Base-by-base conservation (phyloP, 2,113 vertebrate genomes). In the Hymenochirus boettgeri region DNA sequence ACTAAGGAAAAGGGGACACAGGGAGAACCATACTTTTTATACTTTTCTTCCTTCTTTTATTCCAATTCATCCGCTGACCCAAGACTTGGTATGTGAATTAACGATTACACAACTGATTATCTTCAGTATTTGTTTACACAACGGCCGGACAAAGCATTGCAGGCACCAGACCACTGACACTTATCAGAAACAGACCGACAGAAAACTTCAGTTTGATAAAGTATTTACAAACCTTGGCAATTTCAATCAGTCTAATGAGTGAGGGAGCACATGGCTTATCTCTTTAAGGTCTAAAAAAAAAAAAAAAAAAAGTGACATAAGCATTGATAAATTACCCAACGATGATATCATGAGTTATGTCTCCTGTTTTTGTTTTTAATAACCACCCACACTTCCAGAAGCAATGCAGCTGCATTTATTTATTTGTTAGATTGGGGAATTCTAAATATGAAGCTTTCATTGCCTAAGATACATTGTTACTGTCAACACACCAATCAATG, bases 101-200 rank as follows among this genome's bases (percentile, higher is more conserved):
- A 25, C 7, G 46, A 67, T 67, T 46, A 26, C 23, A 59, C 35
- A 15, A 2, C 64, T 51, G 55, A 67, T 67, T 42, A 55, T 59
- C 64, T 67, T 46, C 31, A 52, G 64, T 52, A 67, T 59, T 35
- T 59, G 64, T 67, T 67, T 37, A 42, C 31, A 59, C 26, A 52
- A 39, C 27, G 19, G 42, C 6, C 37, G 45, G 58, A 27, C 22
- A n/a, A n/a, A 39, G 56, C 54, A 58, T 27, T 39, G 59, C 56
- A 51, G 55, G 64, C 55, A 59, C 63, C 64, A 67, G 64, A 35
- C 53, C 33, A 22, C 45, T 12, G 19, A 17, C 13, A 58, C 55
- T 67, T 67, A 67, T 67, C 64, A 67, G 64, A 52, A 52, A 59
- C 64, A 59, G 64, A 31, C 62, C 18, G n/a, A 42, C 19, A 54